Evolutionary conservation across 2,797 vertebrate species (phyloP).

Genomic region (Coluber constrictor): DNA sequence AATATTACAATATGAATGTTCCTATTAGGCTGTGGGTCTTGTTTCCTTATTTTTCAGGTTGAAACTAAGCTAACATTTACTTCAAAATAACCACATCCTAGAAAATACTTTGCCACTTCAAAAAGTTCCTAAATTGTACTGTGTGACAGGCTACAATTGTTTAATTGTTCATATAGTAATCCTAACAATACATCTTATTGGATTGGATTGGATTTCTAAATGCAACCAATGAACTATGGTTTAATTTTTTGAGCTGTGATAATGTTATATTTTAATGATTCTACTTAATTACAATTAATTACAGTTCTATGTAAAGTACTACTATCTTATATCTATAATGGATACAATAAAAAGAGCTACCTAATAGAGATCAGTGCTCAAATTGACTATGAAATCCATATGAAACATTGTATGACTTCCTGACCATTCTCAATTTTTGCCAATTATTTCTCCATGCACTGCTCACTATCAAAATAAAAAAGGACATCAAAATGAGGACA

Average conservation of each 20-base stretch:
- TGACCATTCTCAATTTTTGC: not conserved
- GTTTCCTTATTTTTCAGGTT: not conserved
- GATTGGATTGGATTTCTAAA: constrained; percentile 40
- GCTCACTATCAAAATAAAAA: not conserved
- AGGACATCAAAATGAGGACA: not conserved
- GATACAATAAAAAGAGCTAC: not conserved
- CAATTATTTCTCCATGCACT: not conserved
- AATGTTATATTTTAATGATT: constrained; percentile 43
- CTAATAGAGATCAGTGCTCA: not conserved
- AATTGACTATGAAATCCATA: not conserved
- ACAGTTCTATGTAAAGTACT: constrained; percentile 29
- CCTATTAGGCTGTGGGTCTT: not conserved
- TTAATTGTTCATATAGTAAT: constrained; percentile 31
- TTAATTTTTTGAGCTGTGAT: constrained; percentile 51
- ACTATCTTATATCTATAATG: not conserved
- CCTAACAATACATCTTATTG: constrained; percentile 47
- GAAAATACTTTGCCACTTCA: constrained; percentile 38
- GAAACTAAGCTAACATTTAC: not conserved
- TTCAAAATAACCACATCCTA: not conserved
- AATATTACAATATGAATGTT: not conserved
- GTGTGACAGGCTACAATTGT: constrained; percentile 39
- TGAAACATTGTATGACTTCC: not conserved
- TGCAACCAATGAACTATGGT: constrained; percentile 38
- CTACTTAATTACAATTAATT: constrained; percentile 35
- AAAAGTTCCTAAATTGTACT: constrained; percentile 31